These are phyloP conservation scores for Panagrolaimus sp. DNA, from an alignment of 1,140 invertebrate genomes.

Conservation along the genomic window DNA sequence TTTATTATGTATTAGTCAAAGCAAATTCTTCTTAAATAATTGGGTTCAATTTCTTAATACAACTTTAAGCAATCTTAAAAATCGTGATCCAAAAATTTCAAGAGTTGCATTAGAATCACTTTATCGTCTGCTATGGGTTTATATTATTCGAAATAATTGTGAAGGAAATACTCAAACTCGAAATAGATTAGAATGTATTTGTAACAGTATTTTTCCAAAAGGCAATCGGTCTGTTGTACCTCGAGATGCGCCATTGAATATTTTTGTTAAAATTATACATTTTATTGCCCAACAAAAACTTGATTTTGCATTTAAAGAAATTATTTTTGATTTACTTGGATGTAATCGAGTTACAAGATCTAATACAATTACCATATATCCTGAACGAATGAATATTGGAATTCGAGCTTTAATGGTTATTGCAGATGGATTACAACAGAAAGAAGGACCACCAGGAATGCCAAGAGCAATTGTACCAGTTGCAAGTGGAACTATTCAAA, in stretches of 20 bases:
- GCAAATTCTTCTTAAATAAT: conserved; percentile 90
- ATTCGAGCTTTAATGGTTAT: conserved; percentile 88
- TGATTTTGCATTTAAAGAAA: conserved; percentile 67
- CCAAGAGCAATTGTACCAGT: conserved; percentile 51
- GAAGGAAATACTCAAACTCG: conserved; percentile 97
- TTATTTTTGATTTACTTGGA: conserved; percentile 92
- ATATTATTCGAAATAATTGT: conserved; percentile 98
- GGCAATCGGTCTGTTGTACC: conserved; percentile 95
- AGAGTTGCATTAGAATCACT: conserved; percentile 78
- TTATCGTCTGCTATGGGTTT: conserved; percentile 71
- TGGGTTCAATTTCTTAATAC: conserved; percentile 97
- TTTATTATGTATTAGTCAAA: conserved; percentile 92
- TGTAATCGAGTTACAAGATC: conserved; percentile 83
- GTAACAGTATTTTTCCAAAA: conserved; percentile 95
- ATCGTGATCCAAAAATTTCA: conserved; percentile 92
- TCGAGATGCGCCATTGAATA: conserved; percentile 91
- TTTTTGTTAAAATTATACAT: conserved; percentile 99
- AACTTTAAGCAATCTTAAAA: conserved; percentile 94
- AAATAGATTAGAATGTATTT: conserved; percentile 83
- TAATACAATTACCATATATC: conserved; percentile 74
- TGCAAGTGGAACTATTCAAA: conserved; percentile 69
- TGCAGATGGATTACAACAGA: conserved; percentile 94
- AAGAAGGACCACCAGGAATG: conserved; percentile 71
- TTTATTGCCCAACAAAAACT: conserved; percentile 79
- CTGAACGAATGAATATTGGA: conserved; percentile 97